Evolutionary conservation across 1,140 invertebrate genomes (phyloP).

Genomic region (Phymastichus coffea): DNA sequence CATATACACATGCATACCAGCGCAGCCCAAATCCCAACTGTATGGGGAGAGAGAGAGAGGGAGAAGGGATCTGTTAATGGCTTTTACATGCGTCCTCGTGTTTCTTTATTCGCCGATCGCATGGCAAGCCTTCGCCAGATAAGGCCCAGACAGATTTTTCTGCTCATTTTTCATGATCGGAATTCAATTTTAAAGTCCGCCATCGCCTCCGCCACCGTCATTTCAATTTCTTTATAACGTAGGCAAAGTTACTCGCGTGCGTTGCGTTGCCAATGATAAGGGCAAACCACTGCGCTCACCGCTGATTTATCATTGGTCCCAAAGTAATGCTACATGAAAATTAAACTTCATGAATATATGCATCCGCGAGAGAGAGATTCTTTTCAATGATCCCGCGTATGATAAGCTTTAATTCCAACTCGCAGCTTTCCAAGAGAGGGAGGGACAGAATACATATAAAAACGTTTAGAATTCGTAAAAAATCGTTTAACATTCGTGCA

Average conservation of each 20-base stretch:
- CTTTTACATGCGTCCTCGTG: slow-evolving; percentile 18
- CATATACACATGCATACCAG: not conserved
- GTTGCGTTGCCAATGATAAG: no score
- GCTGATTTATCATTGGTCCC: slow-evolving; percentile 22
- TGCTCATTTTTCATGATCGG: slow-evolving; percentile 27
- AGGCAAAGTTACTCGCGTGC: slow-evolving; percentile 17
- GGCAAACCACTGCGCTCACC: slow-evolving; percentile 8
- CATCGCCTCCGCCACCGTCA: no score
- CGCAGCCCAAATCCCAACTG: not conserved
- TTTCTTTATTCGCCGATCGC: not conserved
- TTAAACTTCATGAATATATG: slow-evolving; percentile 30
- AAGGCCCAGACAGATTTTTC: slow-evolving; percentile 21
- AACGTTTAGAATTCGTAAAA: not conserved
- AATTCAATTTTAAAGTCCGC: slow-evolving; percentile 27
- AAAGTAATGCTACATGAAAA: slow-evolving; percentile 26
- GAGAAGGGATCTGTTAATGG: slow-evolving; percentile 30
- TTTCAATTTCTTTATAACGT: slow-evolving; percentile 28
- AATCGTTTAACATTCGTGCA: no score
- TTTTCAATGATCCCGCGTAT: slow-evolving; percentile 14
- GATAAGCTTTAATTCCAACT: slow-evolving; percentile 18
- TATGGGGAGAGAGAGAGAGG: not conserved
- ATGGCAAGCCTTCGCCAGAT: not conserved
- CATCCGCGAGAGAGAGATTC: slow-evolving; percentile 11
- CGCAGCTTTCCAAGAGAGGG: no score
- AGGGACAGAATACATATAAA: not conserved